Conservation (phyloP, 2,888 invertebrate species). For the Cephalotes varians region DNA sequence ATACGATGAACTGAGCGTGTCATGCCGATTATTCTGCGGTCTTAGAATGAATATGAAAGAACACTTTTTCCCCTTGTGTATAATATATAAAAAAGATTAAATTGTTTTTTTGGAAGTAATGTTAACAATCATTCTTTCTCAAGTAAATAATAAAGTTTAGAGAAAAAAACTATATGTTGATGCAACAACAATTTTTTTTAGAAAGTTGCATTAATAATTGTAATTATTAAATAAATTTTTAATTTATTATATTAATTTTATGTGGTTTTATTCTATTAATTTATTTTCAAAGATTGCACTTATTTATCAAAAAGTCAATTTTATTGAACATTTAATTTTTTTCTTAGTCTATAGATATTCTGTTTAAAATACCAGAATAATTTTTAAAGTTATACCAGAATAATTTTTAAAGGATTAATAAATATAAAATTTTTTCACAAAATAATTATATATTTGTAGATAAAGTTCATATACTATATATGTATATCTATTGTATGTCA, state of each 20-base stretch:
- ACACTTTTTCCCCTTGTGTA: neutral
- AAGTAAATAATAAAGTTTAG: neutral
- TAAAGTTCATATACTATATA: slow-evolving; percentile 29
- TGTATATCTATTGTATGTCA: slow-evolving; percentile 19
- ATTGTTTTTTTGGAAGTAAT: neutral
- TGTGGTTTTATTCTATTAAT: neutral
- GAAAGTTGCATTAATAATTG: neutral
- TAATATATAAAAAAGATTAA: neutral
- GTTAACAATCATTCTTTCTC: neutral
- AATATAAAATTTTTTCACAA: neutral
- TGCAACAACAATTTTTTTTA: neutral
- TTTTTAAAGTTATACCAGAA: neutral
- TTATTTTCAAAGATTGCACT: neutral
- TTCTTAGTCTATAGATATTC: neutral
- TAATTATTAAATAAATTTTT: neutral
- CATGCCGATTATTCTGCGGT: slow-evolving; percentile 35
- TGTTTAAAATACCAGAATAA: neutral
- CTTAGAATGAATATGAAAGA: neutral
- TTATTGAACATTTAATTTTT: neutral
- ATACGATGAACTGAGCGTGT: slow-evolving; percentile 16
- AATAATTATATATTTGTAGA: slow-evolving; percentile 43
- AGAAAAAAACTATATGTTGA: neutral
- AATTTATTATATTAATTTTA: neutral
- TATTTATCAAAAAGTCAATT: neutral
- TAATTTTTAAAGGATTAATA: neutral